A percentile compares a stretch with the other conserved stretches of the same genome.
These are phyloP conservation scores for Delichon dasypus DNA, from an alignment of 2,797 vertebrate species.

Conservation along the genomic window DNA sequence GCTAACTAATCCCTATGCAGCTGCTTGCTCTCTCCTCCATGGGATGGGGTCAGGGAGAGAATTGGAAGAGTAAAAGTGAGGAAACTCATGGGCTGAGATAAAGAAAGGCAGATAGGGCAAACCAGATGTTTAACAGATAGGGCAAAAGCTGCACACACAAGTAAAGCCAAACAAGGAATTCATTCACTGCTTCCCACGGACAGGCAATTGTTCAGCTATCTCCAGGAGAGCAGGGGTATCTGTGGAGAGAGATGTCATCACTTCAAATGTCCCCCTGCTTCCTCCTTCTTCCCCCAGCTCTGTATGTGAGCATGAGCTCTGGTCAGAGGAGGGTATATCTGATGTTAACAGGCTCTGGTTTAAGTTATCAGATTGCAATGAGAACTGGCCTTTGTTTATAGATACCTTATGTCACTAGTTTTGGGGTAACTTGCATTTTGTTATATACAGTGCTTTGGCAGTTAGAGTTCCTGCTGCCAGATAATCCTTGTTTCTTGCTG, in stretches of 20 bases:
- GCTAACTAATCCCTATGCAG: neutral
- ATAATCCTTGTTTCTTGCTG: neutral
- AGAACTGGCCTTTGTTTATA: neutral
- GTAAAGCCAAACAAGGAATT: neutral
- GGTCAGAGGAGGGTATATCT: neutral
- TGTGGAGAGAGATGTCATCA: neutral
- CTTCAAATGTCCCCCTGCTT: accelerated
- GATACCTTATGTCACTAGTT: neutral
- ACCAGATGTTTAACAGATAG: neutral
- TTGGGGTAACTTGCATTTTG: neutral
- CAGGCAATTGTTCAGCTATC: neutral
- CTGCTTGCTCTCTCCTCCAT: accelerated
- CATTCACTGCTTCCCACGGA: neutral
- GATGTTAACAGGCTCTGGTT: neutral
- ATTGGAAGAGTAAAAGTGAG: neutral
- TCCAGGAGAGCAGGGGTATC: neutral
- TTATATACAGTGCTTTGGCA: neutral
- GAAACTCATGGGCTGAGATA: neutral
- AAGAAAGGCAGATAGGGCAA: neutral
- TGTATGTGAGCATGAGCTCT: neutral
- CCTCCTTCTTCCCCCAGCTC: neutral
- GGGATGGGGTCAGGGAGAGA: neutral
- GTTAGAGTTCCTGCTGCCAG: neutral
- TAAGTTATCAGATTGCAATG: neutral
- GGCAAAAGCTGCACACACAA: neutral